Conservation (phyloP, 64 coral and sea anemone species). For the Montipora foliosa region DNA sequence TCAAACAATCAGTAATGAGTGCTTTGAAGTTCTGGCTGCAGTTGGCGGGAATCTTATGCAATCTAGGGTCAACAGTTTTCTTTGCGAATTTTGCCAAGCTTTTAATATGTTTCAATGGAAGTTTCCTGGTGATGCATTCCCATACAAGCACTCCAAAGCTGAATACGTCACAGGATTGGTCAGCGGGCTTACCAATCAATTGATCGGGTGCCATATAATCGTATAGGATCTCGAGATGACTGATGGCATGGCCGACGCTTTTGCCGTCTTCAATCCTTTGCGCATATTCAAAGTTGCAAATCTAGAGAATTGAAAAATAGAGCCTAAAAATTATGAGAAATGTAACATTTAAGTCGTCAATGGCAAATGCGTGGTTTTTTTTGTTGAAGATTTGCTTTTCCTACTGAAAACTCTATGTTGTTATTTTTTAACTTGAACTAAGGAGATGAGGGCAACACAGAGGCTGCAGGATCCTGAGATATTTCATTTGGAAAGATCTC, state of each 20-base stretch:
- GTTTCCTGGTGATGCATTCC: constrained; percentile 85
- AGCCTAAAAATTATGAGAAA: neutral
- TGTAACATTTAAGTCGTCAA: too few relatives aligned
- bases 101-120: constrained; percentile 68
- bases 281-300: constrained; percentile 95
- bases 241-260: constrained; percentile 57
- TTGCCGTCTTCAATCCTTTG: constrained; percentile 34
- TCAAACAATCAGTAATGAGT: constrained; percentile 77
- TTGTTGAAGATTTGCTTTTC: too few relatives aligned
- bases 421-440: too few relatives aligned
- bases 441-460: too few relatives aligned
- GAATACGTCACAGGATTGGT: constrained; percentile 84
- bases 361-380: too few relatives aligned
- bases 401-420: too few relatives aligned
- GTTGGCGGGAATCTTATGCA: constrained; percentile 65
- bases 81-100: constrained; percentile 59
- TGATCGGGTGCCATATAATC: constrained; percentile 98
- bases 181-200: constrained; percentile 69
- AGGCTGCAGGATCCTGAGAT: too few relatives aligned
- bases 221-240: constrained; percentile 71
- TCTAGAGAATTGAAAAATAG: constrained; percentile 28
- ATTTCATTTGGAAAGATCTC: too few relatives aligned
- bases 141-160: constrained; percentile 82
- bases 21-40: constrained; percentile 80
- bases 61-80: constrained; percentile 59